Evolutionary conservation across 2,113 vertebrate genomes (phyloP).

Genomic region (Neoarius graeffei): DNA sequence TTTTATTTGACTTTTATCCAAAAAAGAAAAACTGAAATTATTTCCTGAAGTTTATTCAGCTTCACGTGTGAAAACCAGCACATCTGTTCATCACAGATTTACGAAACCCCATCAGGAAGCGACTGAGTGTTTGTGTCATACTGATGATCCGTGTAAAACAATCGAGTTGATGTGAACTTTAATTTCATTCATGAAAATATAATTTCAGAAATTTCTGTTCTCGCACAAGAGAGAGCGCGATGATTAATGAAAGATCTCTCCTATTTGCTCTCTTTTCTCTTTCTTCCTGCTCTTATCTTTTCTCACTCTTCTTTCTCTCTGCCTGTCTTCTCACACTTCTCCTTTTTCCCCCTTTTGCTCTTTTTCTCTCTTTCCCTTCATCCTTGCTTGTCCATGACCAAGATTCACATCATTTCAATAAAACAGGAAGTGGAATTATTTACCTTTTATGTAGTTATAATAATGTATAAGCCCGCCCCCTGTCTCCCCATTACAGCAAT

Average conservation of each 20-base stretch:
- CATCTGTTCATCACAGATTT: too few species aligned
- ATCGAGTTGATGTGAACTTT: background rate
- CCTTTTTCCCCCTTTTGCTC: conserved; percentile 42
- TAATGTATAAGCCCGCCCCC: conserved; percentile 44
- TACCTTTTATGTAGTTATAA: conserved; percentile 48
- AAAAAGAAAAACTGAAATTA: background rate
- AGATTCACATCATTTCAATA: background rate
- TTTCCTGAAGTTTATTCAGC: background rate
- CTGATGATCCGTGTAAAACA: background rate
- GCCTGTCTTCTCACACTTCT: background rate
- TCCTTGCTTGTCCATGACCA: conserved; percentile 42
- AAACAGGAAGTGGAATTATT: background rate
- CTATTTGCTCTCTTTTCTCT: background rate
- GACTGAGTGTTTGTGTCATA: background rate
- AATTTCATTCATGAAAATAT: background rate
- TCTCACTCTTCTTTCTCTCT: background rate
- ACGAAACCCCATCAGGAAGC: background rate
- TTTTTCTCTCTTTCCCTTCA: background rate
- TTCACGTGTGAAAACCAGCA: background rate
- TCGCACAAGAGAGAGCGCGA: background rate
- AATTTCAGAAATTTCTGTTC: background rate
- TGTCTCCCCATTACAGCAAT: conserved; percentile 76
- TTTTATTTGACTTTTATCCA: background rate
- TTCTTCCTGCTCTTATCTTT: background rate
- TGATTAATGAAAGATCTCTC: background rate